Evolutionary conservation across 2,797 vertebrate genomes (phyloP).

Genomic region (Xiphorhynchus erythropygius): DNA sequence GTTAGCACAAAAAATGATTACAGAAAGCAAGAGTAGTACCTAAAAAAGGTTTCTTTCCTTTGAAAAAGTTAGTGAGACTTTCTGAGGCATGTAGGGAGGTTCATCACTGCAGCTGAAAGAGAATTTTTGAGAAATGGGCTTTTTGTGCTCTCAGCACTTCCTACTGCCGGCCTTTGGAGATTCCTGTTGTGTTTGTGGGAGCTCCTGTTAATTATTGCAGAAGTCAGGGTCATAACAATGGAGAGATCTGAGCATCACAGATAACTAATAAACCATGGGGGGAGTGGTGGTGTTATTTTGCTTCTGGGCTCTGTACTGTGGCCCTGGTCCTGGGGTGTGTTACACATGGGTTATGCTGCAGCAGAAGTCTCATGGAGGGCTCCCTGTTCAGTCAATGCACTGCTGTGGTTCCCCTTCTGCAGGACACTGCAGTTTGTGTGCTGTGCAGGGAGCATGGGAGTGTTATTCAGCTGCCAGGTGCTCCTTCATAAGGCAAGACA

Average conservation of each 20-base stretch:
- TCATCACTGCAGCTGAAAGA: neutral
- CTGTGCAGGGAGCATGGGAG: neutral
- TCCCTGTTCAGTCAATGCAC: neutral
- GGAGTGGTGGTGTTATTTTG: neutral
- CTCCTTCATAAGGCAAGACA: neutral
- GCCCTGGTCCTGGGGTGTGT: rapidly evolving
- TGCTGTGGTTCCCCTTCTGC: neutral
- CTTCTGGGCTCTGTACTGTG: neutral
- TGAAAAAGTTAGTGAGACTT: neutral
- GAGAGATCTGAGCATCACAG: neutral
- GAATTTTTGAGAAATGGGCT: neutral
- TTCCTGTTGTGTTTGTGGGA: neutral
- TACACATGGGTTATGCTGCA: neutral
- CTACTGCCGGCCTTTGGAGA: neutral
- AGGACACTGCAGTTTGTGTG: rapidly evolving
- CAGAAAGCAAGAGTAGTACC: neutral
- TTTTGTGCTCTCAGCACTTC: neutral
- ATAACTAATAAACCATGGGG: neutral
- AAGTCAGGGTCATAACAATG: neutral
- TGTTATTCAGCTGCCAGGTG: rapidly evolving
- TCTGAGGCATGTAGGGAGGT: neutral
- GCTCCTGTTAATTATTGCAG: neutral
- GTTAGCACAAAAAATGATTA: neutral
- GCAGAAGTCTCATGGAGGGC: neutral
- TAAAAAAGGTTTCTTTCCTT: neutral